Conservation (phyloP, 2,797 vertebrate species). For the Lutjanus campechanus region DNA sequence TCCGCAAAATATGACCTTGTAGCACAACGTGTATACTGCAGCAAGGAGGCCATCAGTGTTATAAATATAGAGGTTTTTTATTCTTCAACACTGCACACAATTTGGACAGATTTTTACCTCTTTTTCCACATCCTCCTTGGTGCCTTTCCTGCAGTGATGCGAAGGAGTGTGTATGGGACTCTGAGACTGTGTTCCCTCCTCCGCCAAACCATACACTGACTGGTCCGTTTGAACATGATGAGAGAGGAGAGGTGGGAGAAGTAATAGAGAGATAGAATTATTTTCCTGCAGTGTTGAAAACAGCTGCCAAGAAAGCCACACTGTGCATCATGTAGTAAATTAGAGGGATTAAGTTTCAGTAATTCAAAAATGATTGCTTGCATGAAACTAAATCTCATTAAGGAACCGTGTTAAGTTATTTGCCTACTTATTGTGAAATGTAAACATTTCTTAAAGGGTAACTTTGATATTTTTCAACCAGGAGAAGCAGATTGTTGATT, state of each 20-base stretch:
- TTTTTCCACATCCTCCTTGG: conserved; percentile 95
- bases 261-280: conserved; percentile 3
- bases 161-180: conserved; percentile 92
- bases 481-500: too few relatives aligned
- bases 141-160: conserved; percentile 92
- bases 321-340: conserved; percentile 4
- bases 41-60: background rate
- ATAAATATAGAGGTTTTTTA: background rate
- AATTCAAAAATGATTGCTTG: background rate
- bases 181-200: conserved; percentile 91
- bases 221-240: conserved; percentile 58
- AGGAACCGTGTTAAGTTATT: background rate
- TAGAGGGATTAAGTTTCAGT: background rate
- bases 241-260: conserved; percentile 4
- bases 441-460: background rate
- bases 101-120: conserved; percentile 83
- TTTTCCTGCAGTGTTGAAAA: conserved; percentile 3
- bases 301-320: background rate
- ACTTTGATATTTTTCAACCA: background rate
- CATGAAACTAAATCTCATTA: background rate
- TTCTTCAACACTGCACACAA: background rate
- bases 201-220: conserved; percentile 95
- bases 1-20: conserved; percentile 4
- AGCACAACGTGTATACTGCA: background rate
- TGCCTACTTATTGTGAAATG: background rate